Conservation (phyloP, 1,140 invertebrate species). For the Coenobita brevimanus region DNA sequence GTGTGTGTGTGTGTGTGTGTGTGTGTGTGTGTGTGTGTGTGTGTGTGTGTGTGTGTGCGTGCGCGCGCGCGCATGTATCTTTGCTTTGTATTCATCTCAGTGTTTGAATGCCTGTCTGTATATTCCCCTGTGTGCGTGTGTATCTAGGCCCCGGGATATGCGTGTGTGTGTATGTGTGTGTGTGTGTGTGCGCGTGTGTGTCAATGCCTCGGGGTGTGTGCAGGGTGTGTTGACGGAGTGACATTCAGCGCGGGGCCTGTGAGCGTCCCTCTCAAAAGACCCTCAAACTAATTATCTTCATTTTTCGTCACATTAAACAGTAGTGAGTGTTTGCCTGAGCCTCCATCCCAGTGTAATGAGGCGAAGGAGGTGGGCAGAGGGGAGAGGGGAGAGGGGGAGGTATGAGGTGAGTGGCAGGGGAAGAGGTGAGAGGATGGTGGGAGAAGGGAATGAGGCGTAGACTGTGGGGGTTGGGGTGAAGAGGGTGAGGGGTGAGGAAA, state of each 20-base stretch:
- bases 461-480: too few relatives aligned
- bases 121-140: not conserved
- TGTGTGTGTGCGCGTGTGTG: not conserved
- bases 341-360: constrained; percentile 31
- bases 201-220: not conserved
- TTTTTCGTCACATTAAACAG: constrained; percentile 61
- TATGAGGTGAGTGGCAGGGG: too few relatives aligned
- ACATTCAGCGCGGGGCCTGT: constrained; percentile 27
- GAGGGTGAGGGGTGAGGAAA: too few relatives aligned
- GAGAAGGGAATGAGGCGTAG: too few relatives aligned
- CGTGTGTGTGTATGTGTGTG: constrained; percentile 20
- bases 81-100: not conserved
- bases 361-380: not conserved
- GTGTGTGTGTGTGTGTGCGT: too few relatives aligned
- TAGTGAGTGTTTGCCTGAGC: constrained; percentile 27
- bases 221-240: constrained; percentile 26
- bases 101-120: not conserved
- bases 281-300: constrained; percentile 61
- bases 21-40: too few relatives aligned
- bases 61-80: too few relatives aligned
- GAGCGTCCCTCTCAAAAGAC: constrained; percentile 32
- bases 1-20: not conserved
- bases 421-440: too few relatives aligned
- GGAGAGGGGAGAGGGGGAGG: too few relatives aligned
- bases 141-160: too few relatives aligned